Conservation (phyloP, 2,797 vertebrate genomes). For the Eulemur coronatus region DNA sequence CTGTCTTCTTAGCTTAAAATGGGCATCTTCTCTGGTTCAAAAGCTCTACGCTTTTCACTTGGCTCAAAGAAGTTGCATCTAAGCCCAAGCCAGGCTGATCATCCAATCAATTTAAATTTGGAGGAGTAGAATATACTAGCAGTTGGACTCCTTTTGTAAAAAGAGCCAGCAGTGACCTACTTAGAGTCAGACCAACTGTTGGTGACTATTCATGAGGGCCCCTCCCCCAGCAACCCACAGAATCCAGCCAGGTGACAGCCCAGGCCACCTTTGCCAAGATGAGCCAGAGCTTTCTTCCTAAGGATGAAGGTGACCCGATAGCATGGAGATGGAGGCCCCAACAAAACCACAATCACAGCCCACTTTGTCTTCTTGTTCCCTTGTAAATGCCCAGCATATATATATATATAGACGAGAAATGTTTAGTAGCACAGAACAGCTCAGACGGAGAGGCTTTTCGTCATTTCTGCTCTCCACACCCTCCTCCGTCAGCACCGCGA, state of each 20-base stretch:
- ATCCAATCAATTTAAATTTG: not conserved
- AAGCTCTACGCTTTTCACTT: not conserved
- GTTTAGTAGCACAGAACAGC: not conserved
- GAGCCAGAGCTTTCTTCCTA: not conserved
- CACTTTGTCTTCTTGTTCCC: not conserved
- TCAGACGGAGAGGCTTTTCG: not conserved
- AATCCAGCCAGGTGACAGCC: not conserved
- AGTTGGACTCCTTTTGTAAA: not conserved
- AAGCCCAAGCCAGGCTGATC: not conserved
- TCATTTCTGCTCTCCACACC: accelerated
- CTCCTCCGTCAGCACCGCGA: not conserved
- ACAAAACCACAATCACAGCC: not conserved
- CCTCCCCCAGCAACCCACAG: not conserved
- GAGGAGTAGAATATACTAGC: not conserved
- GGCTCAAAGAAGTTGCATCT: not conserved
- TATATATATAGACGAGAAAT: not conserved
- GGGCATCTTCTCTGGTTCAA: not conserved
- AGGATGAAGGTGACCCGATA: not conserved
- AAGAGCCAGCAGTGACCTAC: conserved; percentile 32
- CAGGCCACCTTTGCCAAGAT: not conserved
- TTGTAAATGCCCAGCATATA: not conserved
- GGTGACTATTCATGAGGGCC: not conserved
- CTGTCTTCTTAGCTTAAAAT: not conserved
- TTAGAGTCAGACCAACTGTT: not conserved
- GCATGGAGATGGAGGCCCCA: not conserved